These are phyloP conservation scores for Stegana nigrithorax DNA, from an alignment of 2,888 invertebrate species.

Conservation along the genomic window DNA sequence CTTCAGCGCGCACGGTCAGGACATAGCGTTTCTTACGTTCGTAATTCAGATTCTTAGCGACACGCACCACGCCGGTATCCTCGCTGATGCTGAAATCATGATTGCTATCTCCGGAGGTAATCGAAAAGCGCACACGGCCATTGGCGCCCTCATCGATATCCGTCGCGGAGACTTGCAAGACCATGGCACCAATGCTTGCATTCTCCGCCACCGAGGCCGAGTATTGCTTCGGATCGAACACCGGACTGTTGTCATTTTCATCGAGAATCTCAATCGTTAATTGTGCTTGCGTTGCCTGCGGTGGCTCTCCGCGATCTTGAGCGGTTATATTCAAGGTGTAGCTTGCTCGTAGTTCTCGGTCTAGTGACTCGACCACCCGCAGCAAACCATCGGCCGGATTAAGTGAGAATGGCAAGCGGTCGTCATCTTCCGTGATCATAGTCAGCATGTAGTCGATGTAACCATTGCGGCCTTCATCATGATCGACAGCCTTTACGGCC, in stretches of 20 bases:
- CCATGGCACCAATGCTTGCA: conserved; percentile 91
- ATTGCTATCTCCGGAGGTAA: conserved; percentile 88
- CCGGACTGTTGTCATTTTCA: conserved; percentile 90
- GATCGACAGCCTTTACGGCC: conserved; percentile 89
- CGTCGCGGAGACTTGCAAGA: conserved; percentile 89
- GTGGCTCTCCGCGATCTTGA: conserved; percentile 87
- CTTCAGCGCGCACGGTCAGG: conserved; percentile 87
- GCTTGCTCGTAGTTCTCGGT: conserved; percentile 82
- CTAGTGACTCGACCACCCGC: conserved; percentile 85
- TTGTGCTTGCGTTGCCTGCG: conserved; percentile 77
- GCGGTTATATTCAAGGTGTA: conserved; percentile 86
- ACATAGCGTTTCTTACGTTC: conserved; percentile 88
- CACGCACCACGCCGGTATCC: conserved; percentile 89
- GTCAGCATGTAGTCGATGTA: conserved; percentile 86
- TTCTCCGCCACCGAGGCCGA: conserved; percentile 92
- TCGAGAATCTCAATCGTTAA: conserved; percentile 82
- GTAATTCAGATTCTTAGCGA: conserved; percentile 93
- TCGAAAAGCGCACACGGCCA: conserved; percentile 92
- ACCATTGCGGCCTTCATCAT: conserved; percentile 91
- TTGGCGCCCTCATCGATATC: conserved; percentile 90
- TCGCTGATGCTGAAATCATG: conserved; percentile 92
- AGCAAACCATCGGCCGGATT: conserved; percentile 90
- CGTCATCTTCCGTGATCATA: conserved; percentile 10
- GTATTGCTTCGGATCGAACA: conserved; percentile 90
- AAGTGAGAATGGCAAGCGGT: conserved; percentile 77